These are phyloP conservation scores for Bujurquina vittata DNA, from an alignment of 2,113 vertebrate genomes.

Conservation along the genomic window DNA sequence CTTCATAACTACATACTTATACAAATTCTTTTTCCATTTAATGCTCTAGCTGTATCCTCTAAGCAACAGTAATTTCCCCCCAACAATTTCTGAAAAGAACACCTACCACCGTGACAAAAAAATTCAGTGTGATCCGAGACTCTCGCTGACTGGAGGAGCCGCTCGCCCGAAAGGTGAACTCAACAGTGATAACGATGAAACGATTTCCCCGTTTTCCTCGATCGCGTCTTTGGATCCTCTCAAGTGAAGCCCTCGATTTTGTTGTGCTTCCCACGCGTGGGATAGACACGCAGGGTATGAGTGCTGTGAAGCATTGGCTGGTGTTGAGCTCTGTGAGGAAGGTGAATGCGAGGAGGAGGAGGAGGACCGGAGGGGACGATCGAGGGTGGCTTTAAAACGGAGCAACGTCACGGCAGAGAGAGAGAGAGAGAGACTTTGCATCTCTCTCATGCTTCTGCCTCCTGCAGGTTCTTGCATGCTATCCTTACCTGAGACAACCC, in stretches of 20 bases:
- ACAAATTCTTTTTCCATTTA: not conserved
- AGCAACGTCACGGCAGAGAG: conserved; percentile 65
- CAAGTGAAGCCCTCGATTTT: conserved; percentile 63
- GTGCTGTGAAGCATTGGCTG: conserved; percentile 63
- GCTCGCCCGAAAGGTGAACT: not conserved
- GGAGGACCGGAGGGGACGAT: conserved; percentile 47
- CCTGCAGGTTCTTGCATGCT: not conserved
- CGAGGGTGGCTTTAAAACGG: conserved; percentile 67
- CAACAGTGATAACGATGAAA: not conserved
- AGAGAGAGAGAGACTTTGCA: not conserved
- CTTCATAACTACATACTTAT: not conserved
- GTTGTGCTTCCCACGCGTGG: conserved; percentile 64
- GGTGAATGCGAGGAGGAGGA: conserved; percentile 37
- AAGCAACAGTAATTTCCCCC: not conserved
- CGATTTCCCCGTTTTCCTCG: no score
- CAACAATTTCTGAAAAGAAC: not conserved
- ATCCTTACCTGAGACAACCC: not conserved
- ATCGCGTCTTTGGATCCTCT: conserved; percentile 20
- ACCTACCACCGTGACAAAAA: conserved; percentile 59
- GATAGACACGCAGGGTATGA: conserved; percentile 55
- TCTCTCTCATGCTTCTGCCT: not conserved
- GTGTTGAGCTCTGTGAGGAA: conserved; percentile 42
- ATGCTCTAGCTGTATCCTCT: not conserved
- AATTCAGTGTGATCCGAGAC: conserved; percentile 6
- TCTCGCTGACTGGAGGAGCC: conserved; percentile 5